Conservation (phyloP, 2,888 invertebrate species). For the Phania funesta region DNA sequence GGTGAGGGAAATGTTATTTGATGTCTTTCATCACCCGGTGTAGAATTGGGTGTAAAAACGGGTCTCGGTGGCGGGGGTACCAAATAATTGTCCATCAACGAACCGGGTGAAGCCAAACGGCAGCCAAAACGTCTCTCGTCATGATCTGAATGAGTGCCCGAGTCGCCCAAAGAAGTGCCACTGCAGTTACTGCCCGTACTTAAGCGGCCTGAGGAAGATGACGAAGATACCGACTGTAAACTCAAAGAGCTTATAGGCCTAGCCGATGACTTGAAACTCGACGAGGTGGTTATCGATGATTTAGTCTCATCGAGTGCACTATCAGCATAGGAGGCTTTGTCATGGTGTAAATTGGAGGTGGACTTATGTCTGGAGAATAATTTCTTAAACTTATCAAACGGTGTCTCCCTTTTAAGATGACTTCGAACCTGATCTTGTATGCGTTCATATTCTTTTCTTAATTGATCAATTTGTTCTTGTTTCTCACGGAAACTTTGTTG, state of each 20-base stretch:
- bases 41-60: slow-evolving; percentile 78
- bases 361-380: slow-evolving; percentile 86
- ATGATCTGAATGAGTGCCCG: slow-evolving; percentile 91
- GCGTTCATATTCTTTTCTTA: slow-evolving; percentile 90
- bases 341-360: slow-evolving; percentile 71
- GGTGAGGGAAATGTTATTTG: slow-evolving; percentile 78
- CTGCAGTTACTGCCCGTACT: slow-evolving; percentile 88
- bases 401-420: slow-evolving; percentile 88
- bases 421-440: slow-evolving; percentile 89
- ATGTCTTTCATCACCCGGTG: slow-evolving; percentile 79
- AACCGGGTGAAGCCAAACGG: slow-evolving; percentile 76
- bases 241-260: slow-evolving; percentile 86
- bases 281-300: slow-evolving; percentile 78
- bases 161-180: slow-evolving; percentile 90
- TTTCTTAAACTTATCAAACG: slow-evolving; percentile 89
- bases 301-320: slow-evolving; percentile 78
- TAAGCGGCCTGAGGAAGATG: slow-evolving; percentile 88
- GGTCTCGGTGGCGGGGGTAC: slow-evolving; percentile 85
- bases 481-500: slow-evolving; percentile 92
- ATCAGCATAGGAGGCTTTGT: slow-evolving; percentile 72
- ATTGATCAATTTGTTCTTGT: slow-evolving; percentile 89
- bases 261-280: slow-evolving; percentile 78
- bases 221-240: slow-evolving; percentile 85
- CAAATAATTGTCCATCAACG: slow-evolving; percentile 83
- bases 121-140: slow-evolving; percentile 84